These are phyloP conservation scores for Eleginops maclovinus DNA, from an alignment of 2,113 vertebrate genomes.

Conservation along the genomic window DNA sequence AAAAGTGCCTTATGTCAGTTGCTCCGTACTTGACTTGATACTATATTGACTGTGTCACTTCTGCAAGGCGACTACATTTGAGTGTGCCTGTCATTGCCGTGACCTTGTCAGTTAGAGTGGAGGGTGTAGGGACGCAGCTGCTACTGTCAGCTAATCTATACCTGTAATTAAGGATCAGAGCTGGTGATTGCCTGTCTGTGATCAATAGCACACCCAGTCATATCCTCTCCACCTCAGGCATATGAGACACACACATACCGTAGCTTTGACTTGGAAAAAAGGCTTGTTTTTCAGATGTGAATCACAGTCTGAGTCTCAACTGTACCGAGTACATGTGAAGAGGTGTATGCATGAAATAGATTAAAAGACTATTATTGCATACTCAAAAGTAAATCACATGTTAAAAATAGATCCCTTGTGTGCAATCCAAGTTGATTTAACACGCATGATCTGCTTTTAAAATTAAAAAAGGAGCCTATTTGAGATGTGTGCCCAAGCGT, in stretches of 20 bases:
- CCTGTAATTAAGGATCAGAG: constrained; percentile 60
- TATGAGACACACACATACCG: not conserved
- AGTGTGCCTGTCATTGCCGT: constrained; percentile 10
- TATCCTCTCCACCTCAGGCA: constrained; percentile 44
- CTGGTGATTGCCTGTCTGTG: constrained; percentile 57
- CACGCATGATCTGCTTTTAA: constrained; percentile 43
- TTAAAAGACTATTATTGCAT: constrained; percentile 8
- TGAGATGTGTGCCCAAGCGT: constrained; percentile 25
- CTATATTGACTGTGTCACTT: constrained; percentile 16
- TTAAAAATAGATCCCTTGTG: constrained; percentile 19
- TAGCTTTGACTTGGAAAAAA: not conserved
- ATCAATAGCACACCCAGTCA: constrained; percentile 57
- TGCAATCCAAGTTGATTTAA: constrained; percentile 4
- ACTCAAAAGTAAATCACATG: constrained; percentile 17
- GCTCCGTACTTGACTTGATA: not conserved
- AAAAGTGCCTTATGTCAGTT: not conserved
- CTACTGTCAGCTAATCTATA: constrained; percentile 50
- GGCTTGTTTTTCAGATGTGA: not conserved
- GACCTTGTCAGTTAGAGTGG: constrained; percentile 47
- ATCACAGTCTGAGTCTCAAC: not conserved
- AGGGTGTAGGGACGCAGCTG: constrained; percentile 26
- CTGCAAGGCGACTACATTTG: not conserved
- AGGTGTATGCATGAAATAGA: not conserved
- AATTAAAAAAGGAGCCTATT: constrained; percentile 56
- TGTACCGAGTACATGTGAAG: not conserved